A percentile compares a stretch with the other conserved stretches of the same genome.
These are phyloP conservation scores for Alca torda DNA, from an alignment of 2,797 vertebrate genomes.

Conservation along the genomic window DNA sequence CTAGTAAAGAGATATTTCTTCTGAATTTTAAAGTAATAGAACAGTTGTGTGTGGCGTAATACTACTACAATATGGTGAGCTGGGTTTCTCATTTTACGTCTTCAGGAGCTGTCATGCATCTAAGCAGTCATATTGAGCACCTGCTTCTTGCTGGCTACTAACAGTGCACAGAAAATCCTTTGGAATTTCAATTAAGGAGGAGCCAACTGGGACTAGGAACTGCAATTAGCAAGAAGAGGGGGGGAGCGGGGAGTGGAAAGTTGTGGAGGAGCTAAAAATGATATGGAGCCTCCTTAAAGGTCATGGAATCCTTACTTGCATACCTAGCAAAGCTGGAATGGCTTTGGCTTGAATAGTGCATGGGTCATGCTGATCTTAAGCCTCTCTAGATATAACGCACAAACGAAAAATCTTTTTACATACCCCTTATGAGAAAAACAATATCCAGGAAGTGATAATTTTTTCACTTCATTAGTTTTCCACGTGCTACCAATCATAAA, in stretches of 20 bases:
- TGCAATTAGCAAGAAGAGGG: background rate
- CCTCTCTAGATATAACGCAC: background rate
- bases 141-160: constrained; percentile 37
- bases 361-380: background rate
- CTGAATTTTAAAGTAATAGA: background rate
- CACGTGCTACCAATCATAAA: background rate
- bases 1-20: background rate
- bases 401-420: background rate
- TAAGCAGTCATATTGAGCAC: background rate
- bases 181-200: background rate
- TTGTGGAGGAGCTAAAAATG: constrained; percentile 26
- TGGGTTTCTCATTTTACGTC: background rate
- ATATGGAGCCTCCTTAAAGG: constrained; percentile 7
- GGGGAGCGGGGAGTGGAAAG: background rate
- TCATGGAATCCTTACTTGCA: constrained; percentile 4
- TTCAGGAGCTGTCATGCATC: background rate
- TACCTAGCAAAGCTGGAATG: constrained; percentile 25
- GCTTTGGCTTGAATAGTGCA: background rate
- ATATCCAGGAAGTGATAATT: background rate
- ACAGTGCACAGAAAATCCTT: constrained; percentile 7
- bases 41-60: background rate
- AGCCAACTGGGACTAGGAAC: background rate
- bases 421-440: background rate
- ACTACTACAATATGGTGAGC: background rate
- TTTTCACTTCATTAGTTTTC: background rate